Evolutionary conservation across 2,888 invertebrate genomes (phyloP).

Genomic region (Orthosia cruda): DNA sequence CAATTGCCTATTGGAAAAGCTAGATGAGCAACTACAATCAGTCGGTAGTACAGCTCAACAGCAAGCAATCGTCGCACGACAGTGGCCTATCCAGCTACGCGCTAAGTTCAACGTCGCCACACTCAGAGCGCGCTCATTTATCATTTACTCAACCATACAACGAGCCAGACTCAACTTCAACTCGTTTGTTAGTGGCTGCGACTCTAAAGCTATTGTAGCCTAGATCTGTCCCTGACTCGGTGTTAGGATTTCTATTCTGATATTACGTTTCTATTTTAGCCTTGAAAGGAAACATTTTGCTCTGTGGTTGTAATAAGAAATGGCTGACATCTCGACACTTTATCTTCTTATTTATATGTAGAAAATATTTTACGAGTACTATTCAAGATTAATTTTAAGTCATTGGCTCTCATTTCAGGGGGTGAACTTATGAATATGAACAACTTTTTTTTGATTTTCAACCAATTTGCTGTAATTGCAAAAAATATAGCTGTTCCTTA

Average conservation of each 20-base stretch:
- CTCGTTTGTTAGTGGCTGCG: slow-evolving; percentile 47
- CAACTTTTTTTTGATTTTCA: too few species aligned
- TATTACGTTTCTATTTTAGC: slow-evolving; percentile 38
- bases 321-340: slow-evolving; percentile 8
- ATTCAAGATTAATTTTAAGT: too few species aligned
- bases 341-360: slow-evolving; percentile 6
- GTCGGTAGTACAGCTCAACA: background rate
- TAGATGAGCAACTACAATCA: background rate
- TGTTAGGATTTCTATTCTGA: slow-evolving; percentile 33
- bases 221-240: slow-evolving; percentile 23
- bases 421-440: too few species aligned
- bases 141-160: slow-evolving; percentile 55
- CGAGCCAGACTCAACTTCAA: slow-evolving; percentile 50
- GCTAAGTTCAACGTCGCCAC: slow-evolving; percentile 20
- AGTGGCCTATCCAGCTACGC: background rate
- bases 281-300: slow-evolving; percentile 31
- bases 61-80: background rate
- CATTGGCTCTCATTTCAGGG: too few species aligned
- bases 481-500: too few species aligned
- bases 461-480: too few species aligned
- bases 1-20: background rate
- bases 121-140: slow-evolving; percentile 53
- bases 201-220: slow-evolving; percentile 47
- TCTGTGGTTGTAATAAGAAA: slow-evolving; percentile 12
- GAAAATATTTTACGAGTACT: background rate